These are phyloP conservation scores for Umimayanthus chanpuru DNA, from an alignment of 92 coral and sea anemone species.

Conservation along the genomic window DNA sequence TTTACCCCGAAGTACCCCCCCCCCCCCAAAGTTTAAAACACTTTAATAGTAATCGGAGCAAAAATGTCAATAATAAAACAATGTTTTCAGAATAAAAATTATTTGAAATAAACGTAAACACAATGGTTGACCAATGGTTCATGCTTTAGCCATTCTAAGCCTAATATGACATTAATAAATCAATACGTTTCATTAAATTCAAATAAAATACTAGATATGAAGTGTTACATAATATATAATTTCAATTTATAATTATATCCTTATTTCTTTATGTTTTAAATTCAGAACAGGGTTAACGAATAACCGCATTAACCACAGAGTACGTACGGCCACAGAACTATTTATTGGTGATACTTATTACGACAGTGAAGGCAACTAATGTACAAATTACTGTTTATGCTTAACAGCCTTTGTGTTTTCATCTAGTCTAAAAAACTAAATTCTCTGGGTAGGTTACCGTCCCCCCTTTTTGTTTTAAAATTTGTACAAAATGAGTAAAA, in stretches of 20 bases:
- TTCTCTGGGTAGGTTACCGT: constrained; percentile 7
- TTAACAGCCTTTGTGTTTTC: neutral
- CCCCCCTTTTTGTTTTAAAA: neutral
- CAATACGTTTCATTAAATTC: neutral
- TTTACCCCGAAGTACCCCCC: no score
- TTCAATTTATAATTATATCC: neutral
- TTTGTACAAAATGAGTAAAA: constrained; percentile 7
- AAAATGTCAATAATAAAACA: neutral
- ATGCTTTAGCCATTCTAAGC: constrained; percentile 5
- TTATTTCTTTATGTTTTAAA: constrained; percentile 9
- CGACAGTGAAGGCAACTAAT: constrained; percentile 11
- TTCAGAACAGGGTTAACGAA: constrained; percentile 4
- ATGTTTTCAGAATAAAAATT: neutral
- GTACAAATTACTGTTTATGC: neutral
- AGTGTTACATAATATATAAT: neutral
- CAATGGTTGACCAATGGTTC: constrained; percentile 12
- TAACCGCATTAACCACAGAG: neutral
- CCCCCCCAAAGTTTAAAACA: no score
- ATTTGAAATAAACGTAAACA: constrained; percentile 7
- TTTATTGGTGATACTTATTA: constrained; percentile 11
- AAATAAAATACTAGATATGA: constrained; percentile 1
- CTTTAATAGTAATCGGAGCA: constrained; percentile 4
- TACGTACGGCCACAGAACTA: constrained; percentile 6
- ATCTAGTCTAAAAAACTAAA: constrained; percentile 10
- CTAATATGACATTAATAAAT: constrained; percentile 4